Conservation (phyloP, 2,888 invertebrate species). For the Eilema depressum region DNA sequence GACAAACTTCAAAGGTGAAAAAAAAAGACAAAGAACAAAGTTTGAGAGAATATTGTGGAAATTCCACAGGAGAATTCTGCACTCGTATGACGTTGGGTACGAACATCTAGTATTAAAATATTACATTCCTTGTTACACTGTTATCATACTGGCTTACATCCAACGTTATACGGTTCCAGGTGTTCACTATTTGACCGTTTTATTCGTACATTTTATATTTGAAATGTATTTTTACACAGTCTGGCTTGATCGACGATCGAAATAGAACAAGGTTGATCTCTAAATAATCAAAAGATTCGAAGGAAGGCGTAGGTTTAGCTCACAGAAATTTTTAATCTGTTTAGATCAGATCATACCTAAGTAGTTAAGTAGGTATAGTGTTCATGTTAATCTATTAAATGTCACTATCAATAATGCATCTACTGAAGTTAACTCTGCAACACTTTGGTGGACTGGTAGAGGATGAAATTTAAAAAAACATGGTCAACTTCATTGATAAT, state of each 20-base stretch:
- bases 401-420: too few relatives aligned
- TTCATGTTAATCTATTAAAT: too few relatives aligned
- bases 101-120: not conserved
- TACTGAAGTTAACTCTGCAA: too few relatives aligned
- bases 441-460: too few relatives aligned
- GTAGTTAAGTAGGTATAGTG: too few relatives aligned
- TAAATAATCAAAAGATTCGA: constrained; percentile 70
- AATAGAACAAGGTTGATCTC: constrained; percentile 79
- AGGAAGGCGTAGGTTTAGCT: constrained; percentile 65
- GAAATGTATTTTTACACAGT: constrained; percentile 71
- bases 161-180: constrained; percentile 67
- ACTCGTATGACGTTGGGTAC: not conserved
- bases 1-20: too few relatives aligned
- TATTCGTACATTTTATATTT: constrained; percentile 69
- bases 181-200: constrained; percentile 67
- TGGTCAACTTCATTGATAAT: too few relatives aligned
- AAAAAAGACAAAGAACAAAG: too few relatives aligned
- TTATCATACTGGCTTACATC: constrained; percentile 70
- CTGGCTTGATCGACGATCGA: constrained; percentile 65
- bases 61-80: not conserved
- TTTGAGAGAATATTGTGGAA: not conserved
- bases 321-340: constrained; percentile 46
- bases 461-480: too few relatives aligned
- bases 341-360: constrained; percentile 25
- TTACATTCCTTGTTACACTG: constrained; percentile 35